These are phyloP conservation scores for Elephas maximus DNA, from an alignment of 2,113 vertebrate species.

Conservation along the genomic window DNA sequence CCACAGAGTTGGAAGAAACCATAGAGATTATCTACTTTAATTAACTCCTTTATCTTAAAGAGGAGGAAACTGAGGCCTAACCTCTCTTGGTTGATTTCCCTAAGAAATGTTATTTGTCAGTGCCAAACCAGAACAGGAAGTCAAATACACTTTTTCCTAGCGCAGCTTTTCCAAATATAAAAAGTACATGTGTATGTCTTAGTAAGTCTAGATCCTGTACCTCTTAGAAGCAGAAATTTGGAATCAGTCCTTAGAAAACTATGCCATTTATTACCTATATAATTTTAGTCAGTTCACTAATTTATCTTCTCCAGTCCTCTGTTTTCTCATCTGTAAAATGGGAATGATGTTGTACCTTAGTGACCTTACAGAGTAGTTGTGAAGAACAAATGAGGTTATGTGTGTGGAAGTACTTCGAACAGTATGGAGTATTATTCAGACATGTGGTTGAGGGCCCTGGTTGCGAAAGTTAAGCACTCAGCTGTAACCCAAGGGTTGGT, in stretches of 20 bases:
- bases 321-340: constrained; percentile 1
- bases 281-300: constrained; percentile 12
- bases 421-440: background rate
- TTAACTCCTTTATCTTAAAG: constrained; percentile 57
- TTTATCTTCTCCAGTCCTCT: background rate
- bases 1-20: constrained; percentile 61
- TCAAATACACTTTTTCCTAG: constrained; percentile 1
- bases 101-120: constrained; percentile 28
- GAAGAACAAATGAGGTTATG: background rate
- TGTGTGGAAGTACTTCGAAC: background rate
- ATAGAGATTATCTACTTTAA: constrained; percentile 41
- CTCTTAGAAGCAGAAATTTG: background rate
- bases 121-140: constrained; percentile 37
- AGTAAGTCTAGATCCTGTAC: background rate
- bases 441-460: background rate
- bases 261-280: background rate
- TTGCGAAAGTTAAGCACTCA: background rate
- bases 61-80: constrained; percentile 67
- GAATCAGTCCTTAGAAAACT: background rate
- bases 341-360: background rate
- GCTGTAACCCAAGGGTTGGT: background rate
- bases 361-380: background rate
- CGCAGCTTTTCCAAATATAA: constrained; percentile 10
- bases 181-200: background rate
- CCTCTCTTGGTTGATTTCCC: constrained; percentile 21